A percentile compares a stretch with the other conserved stretches of the same genome.
Conservation (phyloP, 2,113 vertebrate species). For the Stegostoma tigrinum region DNA sequence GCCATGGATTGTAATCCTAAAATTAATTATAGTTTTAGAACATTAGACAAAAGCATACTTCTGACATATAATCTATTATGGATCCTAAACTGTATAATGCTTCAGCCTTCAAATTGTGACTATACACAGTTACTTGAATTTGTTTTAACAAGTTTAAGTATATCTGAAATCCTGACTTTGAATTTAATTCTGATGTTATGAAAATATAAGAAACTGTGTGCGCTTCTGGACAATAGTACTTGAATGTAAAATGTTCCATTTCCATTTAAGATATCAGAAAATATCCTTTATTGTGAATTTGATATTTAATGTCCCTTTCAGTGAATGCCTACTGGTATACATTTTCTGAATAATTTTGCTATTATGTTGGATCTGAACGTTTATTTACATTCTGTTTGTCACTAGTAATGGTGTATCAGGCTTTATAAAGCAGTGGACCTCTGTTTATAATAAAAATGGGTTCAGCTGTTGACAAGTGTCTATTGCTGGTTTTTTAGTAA, state of each 20-base stretch:
- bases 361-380: background rate
- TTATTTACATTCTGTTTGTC: background rate
- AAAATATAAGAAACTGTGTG: background rate
- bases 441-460: constrained; percentile 16
- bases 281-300: background rate
- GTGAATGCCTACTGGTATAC: constrained; percentile 15
- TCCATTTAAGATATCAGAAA: background rate
- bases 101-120: constrained; percentile 19
- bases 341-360: constrained; percentile 18
- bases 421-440: background rate
- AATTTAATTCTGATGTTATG: background rate
- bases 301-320: background rate
- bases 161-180: background rate
- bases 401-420: background rate
- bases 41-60: background rate
- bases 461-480: background rate
- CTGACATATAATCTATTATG: constrained; percentile 4
- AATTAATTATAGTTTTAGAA: constrained; percentile 22
- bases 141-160: constrained; percentile 1
- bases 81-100: background rate
- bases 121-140: background rate
- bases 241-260: constrained; percentile 16
- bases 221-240: background rate
- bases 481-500: background rate
- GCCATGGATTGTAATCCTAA: background rate